Conservation (phyloP, 2,797 vertebrate genomes). For the Darevskia nairensis region DNA sequence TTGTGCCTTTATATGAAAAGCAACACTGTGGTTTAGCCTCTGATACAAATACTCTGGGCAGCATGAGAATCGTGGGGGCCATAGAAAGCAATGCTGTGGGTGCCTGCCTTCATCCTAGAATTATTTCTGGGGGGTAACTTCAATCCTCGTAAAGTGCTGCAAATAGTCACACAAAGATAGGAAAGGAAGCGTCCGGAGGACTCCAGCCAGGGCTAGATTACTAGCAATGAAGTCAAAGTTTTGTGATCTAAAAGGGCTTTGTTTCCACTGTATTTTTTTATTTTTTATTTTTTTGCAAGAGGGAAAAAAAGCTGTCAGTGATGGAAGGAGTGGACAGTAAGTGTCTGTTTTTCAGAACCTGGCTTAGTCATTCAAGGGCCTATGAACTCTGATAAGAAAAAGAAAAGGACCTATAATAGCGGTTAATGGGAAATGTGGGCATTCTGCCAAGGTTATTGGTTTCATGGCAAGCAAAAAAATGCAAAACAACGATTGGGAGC, state of each 20-base stretch:
- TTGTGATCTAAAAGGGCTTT: background rate
- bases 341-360: background rate
- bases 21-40: slow-evolving; percentile 21
- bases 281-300: background rate
- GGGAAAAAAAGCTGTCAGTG: background rate
- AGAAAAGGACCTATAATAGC: no score
- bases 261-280: background rate
- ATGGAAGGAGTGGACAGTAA: background rate
- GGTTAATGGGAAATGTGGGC: background rate
- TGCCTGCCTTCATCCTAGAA: slow-evolving; percentile 53
- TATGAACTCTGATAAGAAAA: background rate
- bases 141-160: slow-evolving; percentile 50
- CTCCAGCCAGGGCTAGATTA: slow-evolving; percentile 14
- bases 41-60: slow-evolving; percentile 52
- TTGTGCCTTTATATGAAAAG: slow-evolving; percentile 68
- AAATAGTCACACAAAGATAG: slow-evolving; percentile 38
- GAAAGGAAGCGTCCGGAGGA: slow-evolving; percentile 9
- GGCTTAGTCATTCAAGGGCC: background rate
- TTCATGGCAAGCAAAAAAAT: background rate
- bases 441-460: background rate
- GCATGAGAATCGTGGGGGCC: slow-evolving; percentile 54
- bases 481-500: no score
- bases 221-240: background rate
- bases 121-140: slow-evolving; percentile 49
- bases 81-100: slow-evolving; percentile 44